Percentiles rank a stretch among this genome's conserved stretches.
Conservation (phyloP, 2,113 vertebrate species). For the Neolamprologus brichardi region DNA sequence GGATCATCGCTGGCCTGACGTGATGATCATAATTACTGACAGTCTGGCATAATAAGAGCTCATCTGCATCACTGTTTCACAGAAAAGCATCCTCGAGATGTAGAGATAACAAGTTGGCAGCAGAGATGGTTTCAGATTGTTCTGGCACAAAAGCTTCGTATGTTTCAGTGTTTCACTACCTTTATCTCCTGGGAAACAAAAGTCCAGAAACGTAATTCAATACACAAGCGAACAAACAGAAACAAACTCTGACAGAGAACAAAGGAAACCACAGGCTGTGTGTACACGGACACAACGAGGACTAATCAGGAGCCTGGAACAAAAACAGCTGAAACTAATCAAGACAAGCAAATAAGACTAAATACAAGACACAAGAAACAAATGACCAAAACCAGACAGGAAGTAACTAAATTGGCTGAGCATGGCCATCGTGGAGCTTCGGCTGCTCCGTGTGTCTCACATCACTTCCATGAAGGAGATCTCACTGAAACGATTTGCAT, state of each 20-base stretch:
- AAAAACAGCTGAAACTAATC: neutral
- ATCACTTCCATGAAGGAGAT: neutral
- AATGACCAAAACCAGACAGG: neutral
- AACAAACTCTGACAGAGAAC: neutral
- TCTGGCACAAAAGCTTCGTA: neutral
- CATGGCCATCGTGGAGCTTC: neutral
- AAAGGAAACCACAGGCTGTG: neutral
- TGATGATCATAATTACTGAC: neutral
- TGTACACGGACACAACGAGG: neutral
- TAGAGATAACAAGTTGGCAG: neutral
- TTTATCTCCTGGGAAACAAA: rapidly evolving
- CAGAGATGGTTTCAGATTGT: neutral
- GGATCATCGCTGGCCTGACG: neutral
- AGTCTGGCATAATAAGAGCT: neutral
- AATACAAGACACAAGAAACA: neutral
- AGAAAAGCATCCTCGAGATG: neutral
- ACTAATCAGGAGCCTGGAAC: neutral
- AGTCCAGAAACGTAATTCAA: rapidly evolving
- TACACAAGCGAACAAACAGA: rapidly evolving
- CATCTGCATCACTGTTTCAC: neutral
- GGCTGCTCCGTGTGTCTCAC: neutral
- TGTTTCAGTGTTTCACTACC: neutral
- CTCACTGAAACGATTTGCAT: neutral
- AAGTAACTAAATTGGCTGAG: neutral
- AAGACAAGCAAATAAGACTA: neutral